These are phyloP conservation scores for Ciconia stormi DNA, from an alignment of 2,113 vertebrate species.

Conservation along the genomic window DNA sequence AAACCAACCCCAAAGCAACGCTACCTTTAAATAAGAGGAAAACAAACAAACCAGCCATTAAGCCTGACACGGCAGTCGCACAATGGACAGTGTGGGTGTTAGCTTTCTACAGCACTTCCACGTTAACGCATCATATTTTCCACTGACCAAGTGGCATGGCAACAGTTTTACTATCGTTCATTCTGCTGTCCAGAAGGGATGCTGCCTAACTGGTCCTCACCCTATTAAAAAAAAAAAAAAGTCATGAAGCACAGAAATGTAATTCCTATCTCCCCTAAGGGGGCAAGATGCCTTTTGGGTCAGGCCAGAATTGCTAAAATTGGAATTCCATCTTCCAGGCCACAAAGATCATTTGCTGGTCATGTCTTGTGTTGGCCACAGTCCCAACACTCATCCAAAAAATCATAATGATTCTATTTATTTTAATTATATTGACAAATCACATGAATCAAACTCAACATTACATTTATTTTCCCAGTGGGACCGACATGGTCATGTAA, in stretches of 20 bases:
- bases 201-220: neutral
- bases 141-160: neutral
- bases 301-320: neutral
- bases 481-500: neutral
- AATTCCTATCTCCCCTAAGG: neutral
- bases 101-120: neutral
- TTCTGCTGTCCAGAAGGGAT: neutral
- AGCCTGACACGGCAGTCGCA: neutral
- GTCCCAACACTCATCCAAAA: neutral
- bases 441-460: neutral
- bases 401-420: neutral
- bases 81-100: fast-evolving
- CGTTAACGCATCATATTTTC: neutral
- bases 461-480: neutral
- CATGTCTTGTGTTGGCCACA: neutral
- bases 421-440: constrained; percentile 19
- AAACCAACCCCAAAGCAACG: neutral
- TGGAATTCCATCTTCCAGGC: neutral
- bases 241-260: neutral
- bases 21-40: neutral
- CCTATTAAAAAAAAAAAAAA: neutral
- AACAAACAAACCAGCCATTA: neutral
- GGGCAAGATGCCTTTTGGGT: neutral
- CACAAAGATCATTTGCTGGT: neutral
- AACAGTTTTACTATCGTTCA: neutral